phyloP scores from a whole-genome alignment of 1,140 invertebrate species.

The Penaeus japonicus region DNA sequence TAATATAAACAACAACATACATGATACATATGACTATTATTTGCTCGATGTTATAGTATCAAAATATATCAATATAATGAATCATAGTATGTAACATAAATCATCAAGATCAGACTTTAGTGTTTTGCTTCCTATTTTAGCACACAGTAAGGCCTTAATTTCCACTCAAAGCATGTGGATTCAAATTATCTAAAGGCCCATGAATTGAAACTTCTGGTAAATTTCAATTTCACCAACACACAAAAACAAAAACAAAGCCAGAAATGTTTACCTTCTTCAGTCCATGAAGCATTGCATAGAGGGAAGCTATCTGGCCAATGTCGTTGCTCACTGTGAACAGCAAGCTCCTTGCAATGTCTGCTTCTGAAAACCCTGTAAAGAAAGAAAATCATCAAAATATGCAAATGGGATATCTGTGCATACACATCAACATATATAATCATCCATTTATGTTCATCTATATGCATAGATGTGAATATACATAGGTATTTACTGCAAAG shows the following conservation, averaged over 20 bases:
- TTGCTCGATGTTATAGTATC: no score
- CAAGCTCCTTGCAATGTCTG: constrained; percentile 77
- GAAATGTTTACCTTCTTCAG: constrained; percentile 67
- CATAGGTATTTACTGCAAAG: neutral
- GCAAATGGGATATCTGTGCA: neutral
- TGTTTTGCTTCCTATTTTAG: neutral
- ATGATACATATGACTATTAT: no score
- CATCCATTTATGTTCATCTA: neutral
- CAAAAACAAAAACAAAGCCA: constrained; percentile 38
- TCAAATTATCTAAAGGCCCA: neutral
- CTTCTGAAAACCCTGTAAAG: constrained; percentile 65
- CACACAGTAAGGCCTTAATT: neutral
- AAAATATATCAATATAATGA: no score
- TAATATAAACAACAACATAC: neutral
- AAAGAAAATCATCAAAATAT: neutral
- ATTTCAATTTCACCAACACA: no score
- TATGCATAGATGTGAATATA: neutral
- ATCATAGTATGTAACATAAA: no score
- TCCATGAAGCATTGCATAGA: constrained; percentile 75
- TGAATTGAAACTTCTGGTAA: no score
- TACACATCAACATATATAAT: neutral
- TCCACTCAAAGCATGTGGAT: neutral
- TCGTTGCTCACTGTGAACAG: constrained; percentile 80
- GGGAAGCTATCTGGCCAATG: constrained; percentile 78
- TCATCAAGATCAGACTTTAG: no score